A percentile compares a stretch with the other conserved stretches of the same genome.
Evolutionary conservation across 2,888 invertebrate species (phyloP).

Genomic region (Tinea semifulvella): DNA sequence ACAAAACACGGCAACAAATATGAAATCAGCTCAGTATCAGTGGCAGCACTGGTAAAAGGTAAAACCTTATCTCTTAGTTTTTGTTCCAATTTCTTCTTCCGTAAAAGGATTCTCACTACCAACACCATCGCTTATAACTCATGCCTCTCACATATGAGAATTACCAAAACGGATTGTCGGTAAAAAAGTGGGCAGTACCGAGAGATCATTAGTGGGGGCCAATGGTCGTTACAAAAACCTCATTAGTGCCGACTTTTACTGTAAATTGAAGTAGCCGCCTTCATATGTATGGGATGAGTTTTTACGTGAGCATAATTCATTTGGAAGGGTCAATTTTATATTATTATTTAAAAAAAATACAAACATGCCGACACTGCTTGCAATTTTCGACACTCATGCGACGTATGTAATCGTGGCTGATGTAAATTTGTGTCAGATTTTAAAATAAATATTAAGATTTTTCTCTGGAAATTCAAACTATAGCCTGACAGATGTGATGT

Average conservation of each 20-base stretch:
- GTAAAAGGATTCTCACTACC: no score
- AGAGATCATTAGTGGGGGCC: constrained; percentile 56
- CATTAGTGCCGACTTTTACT: constrained; percentile 63
- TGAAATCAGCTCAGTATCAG: no score
- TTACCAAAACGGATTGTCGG: constrained; percentile 54
- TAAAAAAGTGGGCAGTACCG: constrained; percentile 60
- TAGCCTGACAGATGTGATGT: no score
- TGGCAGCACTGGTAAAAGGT: no score
- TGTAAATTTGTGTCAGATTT: no score
- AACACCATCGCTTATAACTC: no score
- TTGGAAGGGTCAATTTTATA: constrained; percentile 51
- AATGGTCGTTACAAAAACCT: constrained; percentile 65
- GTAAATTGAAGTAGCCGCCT: constrained; percentile 41
- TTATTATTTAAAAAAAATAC: constrained; percentile 33
- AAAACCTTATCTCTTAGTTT: no score
- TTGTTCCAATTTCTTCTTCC: no score
- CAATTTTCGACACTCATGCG: constrained; percentile 27
- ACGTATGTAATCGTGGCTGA: no score
- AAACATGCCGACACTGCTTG: neutral
- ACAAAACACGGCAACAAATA: no score
- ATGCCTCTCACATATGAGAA: constrained; percentile 44
- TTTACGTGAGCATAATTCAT: constrained; percentile 50
- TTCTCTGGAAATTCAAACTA: no score
- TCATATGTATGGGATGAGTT: constrained; percentile 23
- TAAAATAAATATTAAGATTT: no score